Conservation (phyloP, 1,140 invertebrate species). For the Antheraea pernyi region DNA sequence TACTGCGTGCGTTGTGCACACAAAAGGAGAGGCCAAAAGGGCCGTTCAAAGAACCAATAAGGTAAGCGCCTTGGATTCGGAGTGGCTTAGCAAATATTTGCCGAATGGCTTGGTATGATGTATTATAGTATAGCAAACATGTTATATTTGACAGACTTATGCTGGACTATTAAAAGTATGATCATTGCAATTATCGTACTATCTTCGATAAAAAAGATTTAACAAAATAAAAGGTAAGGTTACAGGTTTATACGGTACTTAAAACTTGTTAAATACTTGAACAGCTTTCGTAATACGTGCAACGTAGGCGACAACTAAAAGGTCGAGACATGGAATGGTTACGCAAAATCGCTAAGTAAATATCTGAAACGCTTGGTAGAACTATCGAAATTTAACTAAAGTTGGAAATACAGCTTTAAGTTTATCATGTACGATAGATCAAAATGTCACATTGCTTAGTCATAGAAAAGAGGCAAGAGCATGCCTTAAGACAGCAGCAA, state of each 20-base stretch:
- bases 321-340: background rate
- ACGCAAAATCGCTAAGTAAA: background rate
- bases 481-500: no score
- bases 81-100: conserved; percentile 42
- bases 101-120: conserved; percentile 25
- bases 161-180: conserved; percentile 14
- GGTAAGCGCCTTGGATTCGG: conserved; percentile 24
- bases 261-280: background rate
- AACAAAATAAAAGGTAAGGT: no score
- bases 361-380: no score
- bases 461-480: no score
- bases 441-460: no score
- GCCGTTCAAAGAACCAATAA: conserved; percentile 43
- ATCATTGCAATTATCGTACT: no score
- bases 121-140: conserved; percentile 22
- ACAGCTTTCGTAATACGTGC: background rate
- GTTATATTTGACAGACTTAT: conserved; percentile 14
- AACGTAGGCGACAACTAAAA: background rate
- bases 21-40: conserved; percentile 22
- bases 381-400: no score
- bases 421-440: no score
- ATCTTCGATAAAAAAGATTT: no score
- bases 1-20: conserved; percentile 23
- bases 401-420: no score
- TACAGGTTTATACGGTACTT: no score